Evolutionary conservation across 92 coral and sea anemone genomes (phyloP), one percentile per base, ranked within the genome.

Genomic region (Phenganax stokvisi): DNA sequence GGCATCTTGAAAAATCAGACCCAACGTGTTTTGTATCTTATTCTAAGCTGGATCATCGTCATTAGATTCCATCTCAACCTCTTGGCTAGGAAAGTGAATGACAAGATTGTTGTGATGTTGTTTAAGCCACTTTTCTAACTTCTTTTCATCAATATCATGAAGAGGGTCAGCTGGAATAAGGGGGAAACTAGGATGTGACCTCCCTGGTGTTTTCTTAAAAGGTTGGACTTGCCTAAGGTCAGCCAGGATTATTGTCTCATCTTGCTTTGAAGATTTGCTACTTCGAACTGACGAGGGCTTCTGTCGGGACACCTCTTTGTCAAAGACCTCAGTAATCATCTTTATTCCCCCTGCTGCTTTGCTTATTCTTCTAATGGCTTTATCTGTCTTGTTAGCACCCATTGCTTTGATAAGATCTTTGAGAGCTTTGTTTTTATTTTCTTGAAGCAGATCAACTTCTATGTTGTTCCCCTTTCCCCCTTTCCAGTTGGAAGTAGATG

Each of bases 371-470:
- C 71, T 20, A 68, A 89, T 80, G 61, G 89, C 86, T 54, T 71
- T 77, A 20, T 77, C 51, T 10, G 92, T 89, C 31, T 89, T 89
- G 88, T 89, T 89, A 9, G 92, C 82, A 0, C 91, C 91, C 87
- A 88, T 88, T 54, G 79, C 77, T 58, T 85, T 76, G 17, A 85
- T 85, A 77, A 88, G 80, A 75, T 65, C 77, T 61, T 88, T 88
- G 79, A 85, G 56, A 47, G 44, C 77, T 10, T 31, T 58, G 82
- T 71, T 80, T n/a, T 76, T 6, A 16, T 58, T 61, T 57, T 78
- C 72, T 30, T 78, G 82, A 10, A 78, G 72, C 2, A 81, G 79
- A 29, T 81, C 85, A 81, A 81, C 58, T n/a, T 81, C 85, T 51
- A 71, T 71, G 47, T 81, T 81, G 4, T 71, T 71, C 3, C 53